Evolutionary conservation across 2,797 vertebrate species (phyloP).

Genomic region (Eulemur albifrons): DNA sequence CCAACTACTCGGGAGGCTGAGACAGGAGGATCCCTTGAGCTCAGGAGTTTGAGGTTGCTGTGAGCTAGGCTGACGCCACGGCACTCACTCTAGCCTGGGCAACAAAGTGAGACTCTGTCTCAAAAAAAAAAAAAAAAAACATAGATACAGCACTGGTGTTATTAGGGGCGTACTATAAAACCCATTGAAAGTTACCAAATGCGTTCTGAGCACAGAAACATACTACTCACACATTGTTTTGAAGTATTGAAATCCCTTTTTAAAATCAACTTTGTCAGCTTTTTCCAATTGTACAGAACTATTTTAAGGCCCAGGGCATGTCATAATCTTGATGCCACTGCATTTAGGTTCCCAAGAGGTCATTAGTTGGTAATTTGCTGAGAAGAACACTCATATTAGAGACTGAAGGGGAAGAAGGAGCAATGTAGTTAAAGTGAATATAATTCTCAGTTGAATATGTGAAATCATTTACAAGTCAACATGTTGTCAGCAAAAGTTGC

Average conservation of each 20-base stretch:
- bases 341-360: neutral
- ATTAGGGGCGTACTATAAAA: neutral
- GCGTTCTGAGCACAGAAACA: neutral
- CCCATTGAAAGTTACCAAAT: neutral
- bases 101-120: too few relatives aligned
- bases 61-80: too few relatives aligned
- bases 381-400: neutral
- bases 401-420: neutral
- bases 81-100: too few relatives aligned
- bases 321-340: neutral
- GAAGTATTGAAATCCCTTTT: neutral
- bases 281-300: neutral
- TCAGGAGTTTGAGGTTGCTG: too few relatives aligned
- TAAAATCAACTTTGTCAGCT: neutral
- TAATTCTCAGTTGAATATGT: neutral
- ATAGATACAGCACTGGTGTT: neutral
- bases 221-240: neutral
- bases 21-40: too few relatives aligned
- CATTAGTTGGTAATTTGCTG: neutral
- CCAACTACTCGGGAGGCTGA: too few relatives aligned
- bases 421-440: neutral
- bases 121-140: too few relatives aligned
- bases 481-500: neutral
- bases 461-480: neutral
- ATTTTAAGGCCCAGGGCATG: neutral